These are phyloP conservation scores for Enteromius trimaculatus DNA, from an alignment of 2,797 vertebrate genomes.

Conservation along the genomic window DNA sequence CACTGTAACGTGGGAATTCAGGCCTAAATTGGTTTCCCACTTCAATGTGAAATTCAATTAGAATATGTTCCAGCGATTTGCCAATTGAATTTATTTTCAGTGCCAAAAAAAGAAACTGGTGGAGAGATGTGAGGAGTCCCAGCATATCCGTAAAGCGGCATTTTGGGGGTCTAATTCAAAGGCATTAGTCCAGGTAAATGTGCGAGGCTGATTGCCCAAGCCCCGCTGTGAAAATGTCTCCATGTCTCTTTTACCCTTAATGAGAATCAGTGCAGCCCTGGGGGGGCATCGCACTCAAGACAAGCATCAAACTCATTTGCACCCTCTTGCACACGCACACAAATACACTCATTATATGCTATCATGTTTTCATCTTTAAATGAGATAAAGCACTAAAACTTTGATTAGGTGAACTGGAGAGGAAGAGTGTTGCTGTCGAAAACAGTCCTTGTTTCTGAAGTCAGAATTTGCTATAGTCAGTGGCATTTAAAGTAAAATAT, in stretches of 20 bases:
- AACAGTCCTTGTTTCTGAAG: constrained; percentile 39
- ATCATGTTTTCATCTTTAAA: constrained; percentile 28
- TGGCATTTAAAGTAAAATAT: constrained; percentile 47
- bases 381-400: constrained; percentile 34
- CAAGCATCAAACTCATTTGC: constrained; percentile 28
- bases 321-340: not conserved
- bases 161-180: constrained; percentile 57
- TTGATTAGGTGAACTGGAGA: constrained; percentile 39
- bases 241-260: constrained; percentile 50
- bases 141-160: constrained; percentile 41
- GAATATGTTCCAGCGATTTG: constrained; percentile 61
- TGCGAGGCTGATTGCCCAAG: constrained; percentile 43
- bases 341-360: not conserved
- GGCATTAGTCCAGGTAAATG: constrained; percentile 56
- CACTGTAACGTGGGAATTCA: constrained; percentile 47
- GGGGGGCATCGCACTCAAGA: constrained; percentile 32
- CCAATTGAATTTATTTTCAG: constrained; percentile 58
- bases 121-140: constrained; percentile 48
- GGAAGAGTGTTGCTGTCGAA: constrained; percentile 46
- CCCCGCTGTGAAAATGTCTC: constrained; percentile 52
- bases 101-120: constrained; percentile 48
- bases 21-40: constrained; percentile 56
- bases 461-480: constrained; percentile 29
- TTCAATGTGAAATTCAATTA: constrained; percentile 62
- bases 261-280: constrained; percentile 52